Conservation (phyloP, 2,113 vertebrate genomes). For the Rutilus rutilus region DNA sequence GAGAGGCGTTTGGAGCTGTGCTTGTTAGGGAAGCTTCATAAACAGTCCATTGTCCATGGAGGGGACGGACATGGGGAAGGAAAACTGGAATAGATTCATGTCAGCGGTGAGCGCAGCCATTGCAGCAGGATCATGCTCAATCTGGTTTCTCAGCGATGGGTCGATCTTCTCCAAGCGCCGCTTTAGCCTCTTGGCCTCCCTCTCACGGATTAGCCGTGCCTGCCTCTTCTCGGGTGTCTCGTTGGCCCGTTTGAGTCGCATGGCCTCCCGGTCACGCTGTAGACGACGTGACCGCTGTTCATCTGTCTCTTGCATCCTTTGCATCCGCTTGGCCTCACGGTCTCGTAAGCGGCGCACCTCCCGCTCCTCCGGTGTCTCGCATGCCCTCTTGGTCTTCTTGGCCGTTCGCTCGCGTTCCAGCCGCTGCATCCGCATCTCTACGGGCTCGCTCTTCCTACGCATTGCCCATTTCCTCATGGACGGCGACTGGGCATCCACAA, state of each 20-base stretch:
- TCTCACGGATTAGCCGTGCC: slow-evolving; percentile 90
- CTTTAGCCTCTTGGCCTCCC: slow-evolving; percentile 95
- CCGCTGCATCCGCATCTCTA: slow-evolving; percentile 86
- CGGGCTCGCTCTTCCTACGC: slow-evolving; percentile 90
- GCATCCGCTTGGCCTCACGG: slow-evolving; percentile 93
- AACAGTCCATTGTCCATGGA: slow-evolving; percentile 90
- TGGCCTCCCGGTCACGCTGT: slow-evolving; percentile 94
- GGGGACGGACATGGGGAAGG: slow-evolving; percentile 84
- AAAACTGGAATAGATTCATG: slow-evolving; percentile 94
- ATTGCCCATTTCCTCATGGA: slow-evolving; percentile 87
- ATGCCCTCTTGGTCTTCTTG: slow-evolving; percentile 93
- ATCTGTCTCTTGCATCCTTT: slow-evolving; percentile 93
- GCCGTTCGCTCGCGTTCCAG: slow-evolving; percentile 93
- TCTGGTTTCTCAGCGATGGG: slow-evolving; percentile 93
- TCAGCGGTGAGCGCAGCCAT: slow-evolving; percentile 95
- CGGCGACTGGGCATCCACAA: slow-evolving; percentile 84
- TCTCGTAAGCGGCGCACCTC: slow-evolving; percentile 90
- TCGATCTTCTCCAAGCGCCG: slow-evolving; percentile 96
- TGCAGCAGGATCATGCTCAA: slow-evolving; percentile 94
- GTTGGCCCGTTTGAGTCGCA: slow-evolving; percentile 92
- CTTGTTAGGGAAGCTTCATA: slow-evolving; percentile 77
- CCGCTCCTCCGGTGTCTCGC: slow-evolving; percentile 88
- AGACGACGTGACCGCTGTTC: slow-evolving; percentile 91
- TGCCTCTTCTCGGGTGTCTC: slow-evolving; percentile 96
- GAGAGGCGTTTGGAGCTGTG: not conserved